Evolutionary conservation across 2,797 vertebrate species (phyloP).

Genomic region (Presbytis comata): DNA sequence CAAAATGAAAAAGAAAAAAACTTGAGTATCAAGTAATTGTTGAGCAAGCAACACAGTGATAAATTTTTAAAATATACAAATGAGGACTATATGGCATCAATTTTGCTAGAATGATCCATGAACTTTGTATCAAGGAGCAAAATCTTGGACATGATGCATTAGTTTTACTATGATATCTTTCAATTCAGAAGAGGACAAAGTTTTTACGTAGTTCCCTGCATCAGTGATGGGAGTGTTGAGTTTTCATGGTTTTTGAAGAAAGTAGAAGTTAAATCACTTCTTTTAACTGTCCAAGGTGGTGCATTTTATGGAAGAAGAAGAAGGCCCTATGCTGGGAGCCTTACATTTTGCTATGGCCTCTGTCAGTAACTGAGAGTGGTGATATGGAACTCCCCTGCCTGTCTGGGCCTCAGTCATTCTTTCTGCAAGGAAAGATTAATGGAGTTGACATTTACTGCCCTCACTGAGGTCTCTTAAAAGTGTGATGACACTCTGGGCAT

Average conservation of each 20-base stretch:
- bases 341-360: neutral
- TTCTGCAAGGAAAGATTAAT: neutral
- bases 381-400: neutral
- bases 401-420: neutral
- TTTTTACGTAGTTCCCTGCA: neutral
- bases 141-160: neutral
- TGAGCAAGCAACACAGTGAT: constrained; percentile 26
- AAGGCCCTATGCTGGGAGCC: neutral
- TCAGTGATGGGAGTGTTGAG: neutral
- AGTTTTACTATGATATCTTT: constrained; percentile 17
- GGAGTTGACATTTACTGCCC: neutral
- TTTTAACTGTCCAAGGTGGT: neutral
- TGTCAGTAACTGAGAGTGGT: neutral
- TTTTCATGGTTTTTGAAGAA: constrained; percentile 34
- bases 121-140: constrained; percentile 21
- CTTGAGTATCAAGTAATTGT: constrained; percentile 24
- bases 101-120: constrained; percentile 26
- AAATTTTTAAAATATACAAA: neutral
- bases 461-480: neutral
- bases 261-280: neutral
- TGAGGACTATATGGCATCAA: neutral
- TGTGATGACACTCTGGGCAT: neutral
- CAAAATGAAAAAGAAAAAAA: neutral
- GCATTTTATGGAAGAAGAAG: neutral
- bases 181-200: neutral